Evolutionary conservation across 2,888 invertebrate species (phyloP).

Genomic region (Pseudococcus longispinus): DNA sequence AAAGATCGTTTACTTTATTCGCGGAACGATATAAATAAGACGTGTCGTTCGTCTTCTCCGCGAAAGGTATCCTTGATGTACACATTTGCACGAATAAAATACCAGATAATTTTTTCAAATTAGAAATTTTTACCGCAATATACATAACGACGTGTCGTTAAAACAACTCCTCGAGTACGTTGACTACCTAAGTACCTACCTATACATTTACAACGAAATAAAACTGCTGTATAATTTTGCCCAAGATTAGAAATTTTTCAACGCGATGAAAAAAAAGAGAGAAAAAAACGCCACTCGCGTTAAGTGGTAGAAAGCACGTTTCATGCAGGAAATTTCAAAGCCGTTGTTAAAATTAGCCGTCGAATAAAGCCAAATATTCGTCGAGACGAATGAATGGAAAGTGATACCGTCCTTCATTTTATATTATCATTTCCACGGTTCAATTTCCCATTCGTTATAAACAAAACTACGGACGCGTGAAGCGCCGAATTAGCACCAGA

Average conservation of each 20-base stretch:
- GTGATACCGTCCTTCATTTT: background rate
- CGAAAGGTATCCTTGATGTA: background rate
- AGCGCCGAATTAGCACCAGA: background rate
- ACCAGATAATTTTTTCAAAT: background rate
- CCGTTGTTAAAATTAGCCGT: background rate
- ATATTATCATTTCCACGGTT: background rate
- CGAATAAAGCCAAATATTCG: background rate
- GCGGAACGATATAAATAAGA: background rate
- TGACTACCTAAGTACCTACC: background rate
- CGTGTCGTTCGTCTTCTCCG: background rate
- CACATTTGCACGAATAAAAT: background rate
- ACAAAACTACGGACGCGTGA: background rate
- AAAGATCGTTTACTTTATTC: background rate
- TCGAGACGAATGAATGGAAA: background rate
- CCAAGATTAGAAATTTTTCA: background rate
- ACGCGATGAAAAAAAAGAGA: background rate
- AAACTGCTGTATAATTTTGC: background rate
- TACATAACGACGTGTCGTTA: background rate
- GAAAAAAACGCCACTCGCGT: background rate
- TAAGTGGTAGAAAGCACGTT: background rate
- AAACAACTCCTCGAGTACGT: background rate
- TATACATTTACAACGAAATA: background rate
- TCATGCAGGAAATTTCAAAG: background rate
- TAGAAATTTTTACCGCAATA: background rate
- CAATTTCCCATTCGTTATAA: background rate